These are phyloP conservation scores for Nasonia vitripennis DNA, from an alignment of 1,140 invertebrate species.

Conservation along the genomic window DNA sequence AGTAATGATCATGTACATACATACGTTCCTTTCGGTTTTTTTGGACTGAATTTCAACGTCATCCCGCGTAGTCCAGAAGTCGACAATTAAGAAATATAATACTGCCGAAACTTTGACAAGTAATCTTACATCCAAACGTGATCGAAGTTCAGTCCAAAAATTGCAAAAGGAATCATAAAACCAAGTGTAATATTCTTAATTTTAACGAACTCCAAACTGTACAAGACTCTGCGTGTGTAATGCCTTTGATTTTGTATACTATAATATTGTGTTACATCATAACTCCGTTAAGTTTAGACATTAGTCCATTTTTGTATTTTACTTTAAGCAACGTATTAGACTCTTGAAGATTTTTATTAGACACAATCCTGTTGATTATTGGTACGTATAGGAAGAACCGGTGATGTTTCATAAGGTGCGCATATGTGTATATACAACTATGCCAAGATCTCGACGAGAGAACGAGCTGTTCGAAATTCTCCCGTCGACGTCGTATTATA, in stretches of 20 bases:
- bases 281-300: not conserved
- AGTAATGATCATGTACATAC: not conserved
- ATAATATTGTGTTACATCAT: too few relatives aligned
- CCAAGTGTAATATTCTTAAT: not conserved
- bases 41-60: not conserved
- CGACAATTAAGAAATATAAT: not conserved
- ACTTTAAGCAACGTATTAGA: not conserved
- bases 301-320: not conserved
- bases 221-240: not conserved
- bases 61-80: not conserved
- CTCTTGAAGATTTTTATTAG: not conserved
- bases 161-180: too few relatives aligned
- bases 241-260: too few relatives aligned
- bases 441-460: not conserved
- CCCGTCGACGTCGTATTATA: not conserved
- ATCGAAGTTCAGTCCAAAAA: too few relatives aligned
- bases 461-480: not conserved
- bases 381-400: not conserved
- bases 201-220: not conserved
- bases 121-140: not conserved
- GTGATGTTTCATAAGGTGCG: not conserved
- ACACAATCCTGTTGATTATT: not conserved
- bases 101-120: not conserved
- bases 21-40: not conserved
- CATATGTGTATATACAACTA: not conserved